Evolutionary conservation across 1,140 invertebrate genomes (phyloP).

Genomic region (Drosophila guanche): DNA sequence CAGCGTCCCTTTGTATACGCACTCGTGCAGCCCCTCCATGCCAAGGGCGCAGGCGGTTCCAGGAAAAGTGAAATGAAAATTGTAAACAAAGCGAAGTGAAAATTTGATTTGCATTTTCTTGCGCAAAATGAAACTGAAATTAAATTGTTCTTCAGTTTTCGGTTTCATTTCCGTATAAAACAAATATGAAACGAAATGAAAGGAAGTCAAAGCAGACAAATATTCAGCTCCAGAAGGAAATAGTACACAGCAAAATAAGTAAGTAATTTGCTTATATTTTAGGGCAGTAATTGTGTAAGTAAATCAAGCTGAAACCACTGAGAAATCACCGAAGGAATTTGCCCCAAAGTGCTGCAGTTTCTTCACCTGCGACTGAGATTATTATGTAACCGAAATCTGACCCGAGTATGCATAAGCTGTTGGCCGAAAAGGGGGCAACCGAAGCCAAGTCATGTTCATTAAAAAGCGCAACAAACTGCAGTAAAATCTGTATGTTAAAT

Average conservation of each 20-base stretch:
- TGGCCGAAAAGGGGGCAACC: not conserved
- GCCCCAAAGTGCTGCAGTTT: conserved; percentile 1
- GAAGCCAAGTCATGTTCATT: conserved; percentile 30
- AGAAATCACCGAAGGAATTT: not conserved
- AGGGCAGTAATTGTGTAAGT: too few species aligned
- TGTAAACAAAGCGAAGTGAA: conserved; percentile 63
- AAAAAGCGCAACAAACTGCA: conserved; percentile 33
- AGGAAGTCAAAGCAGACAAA: too few species aligned
- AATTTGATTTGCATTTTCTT: conserved; percentile 69
- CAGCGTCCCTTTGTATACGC: conserved; percentile 14
- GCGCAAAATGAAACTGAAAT: conserved; percentile 52
- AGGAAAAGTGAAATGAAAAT: conserved; percentile 45
- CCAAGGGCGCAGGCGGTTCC: conserved; percentile 10
- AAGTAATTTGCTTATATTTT: too few species aligned
- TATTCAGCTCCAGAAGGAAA: too few species aligned
- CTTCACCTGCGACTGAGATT: conserved; percentile 17
- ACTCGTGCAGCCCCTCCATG: not conserved
- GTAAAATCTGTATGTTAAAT: conserved; percentile 66
- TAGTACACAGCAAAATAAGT: too few species aligned
- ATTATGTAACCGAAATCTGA: conserved; percentile 44
- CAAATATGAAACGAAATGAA: not conserved
- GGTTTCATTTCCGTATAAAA: conserved; percentile 8
- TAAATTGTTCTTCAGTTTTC: conserved; percentile 31
- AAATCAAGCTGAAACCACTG: not conserved
- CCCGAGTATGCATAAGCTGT: conserved; percentile 12